phyloP scores from a whole-genome alignment of 2,797 vertebrate species.

The Crocidura indochinensis region DNA sequence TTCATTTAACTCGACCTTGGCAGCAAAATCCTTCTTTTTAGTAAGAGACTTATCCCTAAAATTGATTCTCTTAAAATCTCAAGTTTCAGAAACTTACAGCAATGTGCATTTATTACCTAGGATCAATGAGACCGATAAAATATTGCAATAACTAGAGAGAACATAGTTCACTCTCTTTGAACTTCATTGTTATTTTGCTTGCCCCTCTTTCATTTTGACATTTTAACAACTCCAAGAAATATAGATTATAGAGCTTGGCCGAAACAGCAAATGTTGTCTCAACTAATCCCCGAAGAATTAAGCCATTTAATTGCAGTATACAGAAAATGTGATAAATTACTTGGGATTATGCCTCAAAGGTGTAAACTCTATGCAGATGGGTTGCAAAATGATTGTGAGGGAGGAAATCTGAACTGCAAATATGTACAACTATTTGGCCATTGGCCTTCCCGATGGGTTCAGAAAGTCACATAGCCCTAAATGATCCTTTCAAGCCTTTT shows the following conservation, averaged over 20 bases:
- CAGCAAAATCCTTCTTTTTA: constrained; percentile 49
- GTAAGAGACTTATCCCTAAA: constrained; percentile 64
- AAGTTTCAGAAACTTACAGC: constrained; percentile 70
- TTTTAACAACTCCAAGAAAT: constrained; percentile 82
- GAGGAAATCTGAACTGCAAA: constrained; percentile 74
- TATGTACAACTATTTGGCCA: constrained; percentile 40
- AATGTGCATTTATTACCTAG: constrained; percentile 68
- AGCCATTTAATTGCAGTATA: constrained; percentile 80
- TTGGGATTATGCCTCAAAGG: constrained; percentile 78
- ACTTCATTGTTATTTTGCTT: constrained; percentile 74
- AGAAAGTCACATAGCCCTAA: constrained; percentile 32
- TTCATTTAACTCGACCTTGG: constrained; percentile 57
- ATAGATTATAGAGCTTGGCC: constrained; percentile 73
- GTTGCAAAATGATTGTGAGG: constrained; percentile 50
- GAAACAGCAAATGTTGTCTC: constrained; percentile 83
- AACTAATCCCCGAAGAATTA: constrained; percentile 81
- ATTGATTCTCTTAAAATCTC: constrained; percentile 68
- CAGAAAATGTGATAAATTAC: constrained; percentile 82
- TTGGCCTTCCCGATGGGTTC: constrained; percentile 47
- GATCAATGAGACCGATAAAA: constrained; percentile 74
- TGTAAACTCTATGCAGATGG: constrained; percentile 23
- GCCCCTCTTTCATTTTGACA: constrained; percentile 78
- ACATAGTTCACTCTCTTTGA: constrained; percentile 70
- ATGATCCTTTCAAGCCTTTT: constrained; percentile 72
- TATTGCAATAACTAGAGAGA: constrained; percentile 64